Conservation (phyloP, 2,113 vertebrate genomes). For the Urocynchramus pylzowi region DNA sequence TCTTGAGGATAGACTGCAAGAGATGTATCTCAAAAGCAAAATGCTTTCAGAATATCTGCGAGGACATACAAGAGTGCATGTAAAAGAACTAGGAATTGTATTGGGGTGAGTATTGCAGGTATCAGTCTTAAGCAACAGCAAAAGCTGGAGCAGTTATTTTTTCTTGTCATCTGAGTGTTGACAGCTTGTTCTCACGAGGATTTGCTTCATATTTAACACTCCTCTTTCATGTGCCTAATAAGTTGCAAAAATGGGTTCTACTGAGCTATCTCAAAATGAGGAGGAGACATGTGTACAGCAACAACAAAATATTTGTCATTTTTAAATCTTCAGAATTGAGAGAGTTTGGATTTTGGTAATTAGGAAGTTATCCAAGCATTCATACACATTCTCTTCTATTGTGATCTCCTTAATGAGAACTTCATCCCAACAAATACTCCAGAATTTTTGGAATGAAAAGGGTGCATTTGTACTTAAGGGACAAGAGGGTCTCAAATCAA, state of each 20-base stretch:
- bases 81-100: slow-evolving; percentile 82
- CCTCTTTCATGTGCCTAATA: background rate
- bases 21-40: slow-evolving; percentile 89
- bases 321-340: background rate
- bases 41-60: slow-evolving; percentile 87
- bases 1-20: slow-evolving; percentile 85
- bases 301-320: background rate
- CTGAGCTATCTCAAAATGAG: background rate
- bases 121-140: background rate
- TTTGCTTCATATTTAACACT: background rate
- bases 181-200: background rate
- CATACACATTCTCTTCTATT: rapidly evolving
- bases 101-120: slow-evolving; percentile 77
- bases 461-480: background rate
- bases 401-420: background rate
- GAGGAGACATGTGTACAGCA: background rate
- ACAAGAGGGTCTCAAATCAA: background rate
- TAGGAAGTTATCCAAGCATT: background rate
- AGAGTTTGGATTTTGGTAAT: background rate
- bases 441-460: background rate
- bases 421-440: background rate
- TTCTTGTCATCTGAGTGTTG: background rate
- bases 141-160: background rate
- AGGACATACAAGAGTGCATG: slow-evolving; percentile 83
- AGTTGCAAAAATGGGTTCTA: background rate